Conservation (phyloP, 2,797 vertebrate genomes). For the Cyprinodon diabolis region DNA sequence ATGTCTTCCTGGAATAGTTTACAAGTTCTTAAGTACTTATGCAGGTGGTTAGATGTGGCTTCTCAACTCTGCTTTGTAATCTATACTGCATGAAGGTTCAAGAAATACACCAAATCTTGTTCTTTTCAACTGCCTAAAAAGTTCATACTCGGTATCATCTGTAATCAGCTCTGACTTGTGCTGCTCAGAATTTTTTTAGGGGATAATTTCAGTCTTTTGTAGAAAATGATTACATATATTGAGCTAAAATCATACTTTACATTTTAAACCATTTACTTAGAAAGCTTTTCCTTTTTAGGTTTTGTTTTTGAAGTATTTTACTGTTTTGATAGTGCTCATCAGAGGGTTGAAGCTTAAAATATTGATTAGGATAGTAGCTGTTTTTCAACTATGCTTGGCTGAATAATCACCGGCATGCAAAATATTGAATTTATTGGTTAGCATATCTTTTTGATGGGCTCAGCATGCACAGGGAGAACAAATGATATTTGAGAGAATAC, state of each 20-base stretch:
- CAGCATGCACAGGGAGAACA: background rate
- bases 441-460: background rate
- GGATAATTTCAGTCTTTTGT: background rate
- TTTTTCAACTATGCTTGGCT: background rate
- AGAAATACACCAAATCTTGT: constrained; percentile 32
- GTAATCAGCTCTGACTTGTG: background rate
- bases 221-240: background rate
- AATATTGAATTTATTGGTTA: background rate
- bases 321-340: background rate
- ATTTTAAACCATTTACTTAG: background rate
- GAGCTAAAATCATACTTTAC: background rate
- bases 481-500: no score
- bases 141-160: background rate
- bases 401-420: background rate
- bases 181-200: background rate
- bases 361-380: background rate
- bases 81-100: constrained; percentile 42
- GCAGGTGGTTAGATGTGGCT: constrained; percentile 19
- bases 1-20: constrained; percentile 11
- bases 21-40: constrained; percentile 12
- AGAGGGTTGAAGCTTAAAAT: background rate
- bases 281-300: background rate
- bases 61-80: constrained; percentile 33
- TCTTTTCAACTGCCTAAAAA: constrained; percentile 14
- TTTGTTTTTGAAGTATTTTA: background rate